These are phyloP conservation scores for Merodon equestris DNA, from an alignment of 2,888 invertebrate genomes.

Conservation along the genomic window DNA sequence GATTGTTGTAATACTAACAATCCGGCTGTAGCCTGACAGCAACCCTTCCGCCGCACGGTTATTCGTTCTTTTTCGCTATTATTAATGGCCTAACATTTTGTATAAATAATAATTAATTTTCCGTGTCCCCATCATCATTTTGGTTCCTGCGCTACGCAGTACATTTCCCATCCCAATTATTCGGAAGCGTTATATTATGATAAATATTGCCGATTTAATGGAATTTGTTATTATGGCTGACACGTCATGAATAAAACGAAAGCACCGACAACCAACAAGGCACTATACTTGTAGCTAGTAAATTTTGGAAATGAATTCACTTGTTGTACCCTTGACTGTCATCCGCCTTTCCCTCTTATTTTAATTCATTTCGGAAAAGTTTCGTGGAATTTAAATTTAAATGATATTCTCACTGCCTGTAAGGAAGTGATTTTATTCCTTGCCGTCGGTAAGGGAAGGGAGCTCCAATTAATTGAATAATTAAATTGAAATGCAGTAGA, in stretches of 20 bases:
- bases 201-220: conserved; percentile 69
- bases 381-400: conserved; percentile 45
- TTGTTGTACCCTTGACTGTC: conserved; percentile 44
- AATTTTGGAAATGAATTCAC: conserved; percentile 63
- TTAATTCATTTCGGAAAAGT: conserved; percentile 10
- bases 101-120: conserved; percentile 77
- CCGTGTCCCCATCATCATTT: conserved; percentile 59
- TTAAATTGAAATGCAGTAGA: too few species aligned
- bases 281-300: conserved; percentile 35
- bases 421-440: too few species aligned
- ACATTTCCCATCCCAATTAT: not conserved
- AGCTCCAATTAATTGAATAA: too few species aligned
- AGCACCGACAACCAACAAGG: conserved; percentile 48
- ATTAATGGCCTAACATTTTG: conserved; percentile 65
- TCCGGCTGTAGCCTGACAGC: conserved; percentile 19
- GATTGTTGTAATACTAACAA: conserved; percentile 9
- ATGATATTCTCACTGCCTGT: conserved; percentile 34
- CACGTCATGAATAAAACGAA: conserved; percentile 69
- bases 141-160: conserved; percentile 3
- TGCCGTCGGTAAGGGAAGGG: too few species aligned
- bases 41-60: conserved; percentile 64
- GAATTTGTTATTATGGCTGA: conserved; percentile 71
- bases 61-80: conserved; percentile 56
- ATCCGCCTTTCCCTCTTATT: not conserved
- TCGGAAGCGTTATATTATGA: conserved; percentile 46